These are phyloP conservation scores for Austrofundulus limnaeus DNA, from an alignment of 2,113 vertebrate genomes.

Conservation along the genomic window DNA sequence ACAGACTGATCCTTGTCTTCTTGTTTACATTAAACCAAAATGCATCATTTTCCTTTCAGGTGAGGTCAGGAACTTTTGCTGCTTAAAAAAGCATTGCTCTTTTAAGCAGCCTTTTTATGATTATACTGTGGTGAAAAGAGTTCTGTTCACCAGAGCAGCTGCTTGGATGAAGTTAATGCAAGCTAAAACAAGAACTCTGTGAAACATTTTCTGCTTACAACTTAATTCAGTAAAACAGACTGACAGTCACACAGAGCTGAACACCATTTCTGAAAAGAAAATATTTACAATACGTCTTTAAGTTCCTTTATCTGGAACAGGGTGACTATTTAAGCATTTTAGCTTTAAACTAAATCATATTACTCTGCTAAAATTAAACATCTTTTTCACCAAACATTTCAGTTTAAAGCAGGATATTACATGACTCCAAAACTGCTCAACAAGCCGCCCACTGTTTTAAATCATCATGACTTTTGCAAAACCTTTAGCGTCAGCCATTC, in stretches of 20 bases:
- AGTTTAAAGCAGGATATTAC: neutral
- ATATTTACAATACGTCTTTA: too few species aligned
- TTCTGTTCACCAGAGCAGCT: neutral
- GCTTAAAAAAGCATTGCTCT: neutral
- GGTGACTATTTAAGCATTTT: too few species aligned
- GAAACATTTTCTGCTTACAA: neutral
- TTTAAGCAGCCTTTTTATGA: neutral
- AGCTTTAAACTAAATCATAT: too few species aligned
- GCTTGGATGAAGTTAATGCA: neutral
- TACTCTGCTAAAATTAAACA: too few species aligned
- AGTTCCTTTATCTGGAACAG: too few species aligned
- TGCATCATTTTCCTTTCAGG: conserved; percentile 4
- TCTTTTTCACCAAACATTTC: too few species aligned
- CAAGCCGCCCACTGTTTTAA: neutral
- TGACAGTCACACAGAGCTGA: neutral
- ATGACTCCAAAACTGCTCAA: neutral
- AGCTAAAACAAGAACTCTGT: neutral
- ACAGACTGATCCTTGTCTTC: neutral
- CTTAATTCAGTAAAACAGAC: too few species aligned
- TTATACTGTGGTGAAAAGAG: neutral
- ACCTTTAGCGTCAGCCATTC: neutral
- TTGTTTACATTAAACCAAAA: conserved; percentile 2
- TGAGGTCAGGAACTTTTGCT: neutral
- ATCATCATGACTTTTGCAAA: neutral
- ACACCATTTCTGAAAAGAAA: neutral